phyloP scores from a whole-genome alignment of 2,888 invertebrate genomes.

The Philaethria dido region DNA sequence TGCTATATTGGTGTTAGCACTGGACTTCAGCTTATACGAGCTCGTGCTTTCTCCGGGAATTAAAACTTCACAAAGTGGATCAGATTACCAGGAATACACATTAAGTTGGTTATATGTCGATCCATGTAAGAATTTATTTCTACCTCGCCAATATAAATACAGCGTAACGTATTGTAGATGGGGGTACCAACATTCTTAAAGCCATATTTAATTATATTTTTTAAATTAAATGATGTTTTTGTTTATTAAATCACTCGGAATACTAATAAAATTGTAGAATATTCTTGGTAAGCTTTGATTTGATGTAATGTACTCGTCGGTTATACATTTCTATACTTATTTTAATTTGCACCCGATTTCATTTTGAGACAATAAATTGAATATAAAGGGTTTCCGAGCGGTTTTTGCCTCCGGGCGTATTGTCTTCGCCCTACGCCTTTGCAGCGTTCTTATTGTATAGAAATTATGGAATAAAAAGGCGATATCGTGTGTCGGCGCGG shows the following conservation, averaged over 20 bases:
- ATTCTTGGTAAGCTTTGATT: conserved; percentile 48
- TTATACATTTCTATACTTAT: conserved; percentile 67
- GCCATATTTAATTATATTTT: not conserved
- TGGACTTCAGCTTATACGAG: conserved; percentile 54
- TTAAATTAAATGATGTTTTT: not conserved
- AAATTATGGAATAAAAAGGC: conserved; percentile 82
- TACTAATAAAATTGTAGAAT: conserved; percentile 36
- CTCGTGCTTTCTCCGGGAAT: conserved; percentile 62
- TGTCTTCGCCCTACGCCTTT: conserved; percentile 82
- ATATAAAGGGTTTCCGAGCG: conserved; percentile 81
- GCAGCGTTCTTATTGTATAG: conserved; percentile 74
- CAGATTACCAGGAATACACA: conserved; percentile 79
- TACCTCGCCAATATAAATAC: conserved; percentile 11
- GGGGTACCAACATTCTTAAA: not conserved
- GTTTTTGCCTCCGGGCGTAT: conserved; percentile 81
- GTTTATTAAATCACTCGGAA: not conserved
- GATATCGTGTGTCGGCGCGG: conserved; percentile 78
- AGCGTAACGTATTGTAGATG: conserved; percentile 14
- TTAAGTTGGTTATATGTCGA: conserved; percentile 51
- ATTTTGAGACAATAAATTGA: conserved; percentile 81
- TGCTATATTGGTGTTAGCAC: conserved; percentile 78
- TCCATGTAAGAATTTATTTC: conserved; percentile 35
- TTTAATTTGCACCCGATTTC: conserved; percentile 84
- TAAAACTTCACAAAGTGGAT: conserved; percentile 76
- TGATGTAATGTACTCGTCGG: conserved; percentile 55